phyloP scores from a whole-genome alignment of 37 sponge, comb jelly and placozoan genomes.

The Lycopodina hypogea region DNA sequence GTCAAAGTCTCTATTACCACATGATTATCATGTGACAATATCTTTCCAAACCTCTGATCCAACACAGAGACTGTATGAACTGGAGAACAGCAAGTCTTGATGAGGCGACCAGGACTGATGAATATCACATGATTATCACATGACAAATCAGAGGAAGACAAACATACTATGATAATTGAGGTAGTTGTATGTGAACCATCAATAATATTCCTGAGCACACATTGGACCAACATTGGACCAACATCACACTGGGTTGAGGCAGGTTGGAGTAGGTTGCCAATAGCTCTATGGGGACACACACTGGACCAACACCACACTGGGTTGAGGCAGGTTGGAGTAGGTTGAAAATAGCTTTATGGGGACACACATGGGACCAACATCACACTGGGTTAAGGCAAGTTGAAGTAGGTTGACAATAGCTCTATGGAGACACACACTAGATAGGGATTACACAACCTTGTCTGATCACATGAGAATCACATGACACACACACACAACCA shows the following conservation, averaged over 20 bases:
- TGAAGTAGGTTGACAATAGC: no score
- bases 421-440: no score
- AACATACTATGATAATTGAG: no score
- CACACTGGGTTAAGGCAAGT: no score
- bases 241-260: background rate
- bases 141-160: background rate
- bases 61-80: background rate
- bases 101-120: slow-evolving; percentile 32
- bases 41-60: background rate
- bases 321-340: no score
- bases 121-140: slow-evolving; percentile 1
- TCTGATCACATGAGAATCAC: background rate
- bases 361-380: no score
- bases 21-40: background rate
- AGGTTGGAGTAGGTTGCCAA: no score
- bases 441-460: background rate
- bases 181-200: no score
- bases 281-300: no score
- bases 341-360: no score
- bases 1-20: background rate
- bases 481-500: background rate
- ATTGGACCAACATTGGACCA: background rate
- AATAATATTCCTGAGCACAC: no score
- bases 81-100: slow-evolving; percentile 19
- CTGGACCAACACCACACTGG: no score